Base-by-base conservation (phyloP, 1,140 invertebrate genomes). In the Drosophila leontia region DNA sequence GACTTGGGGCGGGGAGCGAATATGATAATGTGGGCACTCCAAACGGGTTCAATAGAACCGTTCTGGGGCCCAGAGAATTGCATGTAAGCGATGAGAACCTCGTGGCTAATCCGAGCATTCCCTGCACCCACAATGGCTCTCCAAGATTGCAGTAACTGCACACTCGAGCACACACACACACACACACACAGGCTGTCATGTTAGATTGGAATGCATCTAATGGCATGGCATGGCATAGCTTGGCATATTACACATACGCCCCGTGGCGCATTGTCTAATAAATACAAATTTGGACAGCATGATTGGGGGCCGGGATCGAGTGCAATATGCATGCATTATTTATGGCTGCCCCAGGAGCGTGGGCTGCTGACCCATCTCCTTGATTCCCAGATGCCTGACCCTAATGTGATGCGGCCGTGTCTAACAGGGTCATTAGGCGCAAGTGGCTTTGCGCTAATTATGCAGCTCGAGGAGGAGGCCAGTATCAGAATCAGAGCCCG, bases 401-500 rank as follows among this genome's bases (percentile, higher is more conserved):
- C 42, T 55, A 71, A 77, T 77, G 72, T 63, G 58, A 78, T 56
- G 75, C 47, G 57, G 42, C 42, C 83, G 78, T 88, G 88, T 91
- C 69, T 77, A 85, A 91, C 88, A 91, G 88, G 83, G 71, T 91
- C 83, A 91, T 91, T 91, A 87, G 84, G 67, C 81, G 70, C 84
- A 91, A 91, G 88, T 91, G 88, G 78, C 78, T 85, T 83, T 91
- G 90, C 72, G 84, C 90, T 91, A 91, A 91, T 91, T 91, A 84
- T 81, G 78, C 78, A 74, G 58, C 76, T 45, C 34, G 56, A 12
- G 39, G 45, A 61, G 63, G 60, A 57, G 60, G 48, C 35, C 56
- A 32, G 39, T 26, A 63, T 17, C 44, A 35, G 58, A 56, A 56
- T 39, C 26, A 1, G 41, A 56, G 19, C 17, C 35, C 13, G 19